A percentile compares a stretch with the other conserved stretches of the same genome.
These are phyloP conservation scores for Otis tarda DNA, from an alignment of 2,113 vertebrate genomes.

Conservation along the genomic window DNA sequence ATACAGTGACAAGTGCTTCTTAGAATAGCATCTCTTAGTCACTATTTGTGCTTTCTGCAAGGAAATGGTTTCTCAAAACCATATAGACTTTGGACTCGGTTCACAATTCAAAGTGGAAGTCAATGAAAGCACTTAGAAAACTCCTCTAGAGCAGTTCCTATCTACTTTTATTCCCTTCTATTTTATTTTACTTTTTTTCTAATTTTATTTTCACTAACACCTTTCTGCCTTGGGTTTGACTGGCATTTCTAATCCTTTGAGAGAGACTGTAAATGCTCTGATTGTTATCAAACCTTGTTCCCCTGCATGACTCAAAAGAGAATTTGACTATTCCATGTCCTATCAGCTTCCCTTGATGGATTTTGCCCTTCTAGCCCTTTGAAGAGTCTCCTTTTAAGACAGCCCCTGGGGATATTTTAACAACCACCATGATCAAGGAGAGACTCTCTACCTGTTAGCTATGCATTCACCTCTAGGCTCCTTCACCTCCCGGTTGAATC, in stretches of 20 bases:
- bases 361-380: not conserved
- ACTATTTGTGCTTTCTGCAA: not conserved
- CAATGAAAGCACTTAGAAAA: not conserved
- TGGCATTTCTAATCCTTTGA: not conserved
- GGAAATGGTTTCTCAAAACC: not conserved
- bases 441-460: not conserved
- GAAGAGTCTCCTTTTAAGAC: not conserved
- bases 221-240: not conserved
- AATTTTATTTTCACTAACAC: not conserved
- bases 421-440: not conserved
- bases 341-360: not conserved
- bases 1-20: not conserved
- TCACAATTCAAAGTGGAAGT: not conserved
- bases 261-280: not conserved
- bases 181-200: not conserved
- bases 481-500: not conserved
- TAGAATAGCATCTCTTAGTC: not conserved
- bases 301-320: not conserved
- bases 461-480: not conserved
- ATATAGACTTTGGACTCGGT: not conserved
- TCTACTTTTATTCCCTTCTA: not conserved
- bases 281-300: not conserved
- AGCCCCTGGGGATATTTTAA: not conserved
- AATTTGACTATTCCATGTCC: not conserved
- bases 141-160: not conserved